Base-by-base conservation (phyloP, 2,797 vertebrate species). In the Delichon dasypus region DNA sequence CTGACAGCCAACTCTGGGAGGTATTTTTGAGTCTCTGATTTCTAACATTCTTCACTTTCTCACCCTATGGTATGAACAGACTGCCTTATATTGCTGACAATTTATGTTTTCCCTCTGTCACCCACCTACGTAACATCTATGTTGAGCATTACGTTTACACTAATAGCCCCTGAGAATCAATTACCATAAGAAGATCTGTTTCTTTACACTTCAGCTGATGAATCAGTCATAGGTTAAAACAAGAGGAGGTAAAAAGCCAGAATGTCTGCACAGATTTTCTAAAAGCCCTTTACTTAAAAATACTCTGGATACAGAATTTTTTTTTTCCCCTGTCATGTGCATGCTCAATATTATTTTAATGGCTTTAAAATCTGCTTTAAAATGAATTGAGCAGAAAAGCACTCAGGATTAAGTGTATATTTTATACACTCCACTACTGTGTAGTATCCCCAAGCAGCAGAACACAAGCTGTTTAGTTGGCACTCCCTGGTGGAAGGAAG, bases 181-280 rank as follows among this genome's bases (percentile, higher is more conserved):
- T 70, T 95, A 94, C 80, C 75, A 96, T 94, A 93, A 95, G 96
- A 79, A 84, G 70, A 91, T 94, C 86, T 84, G 50, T 65, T 90
- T 95, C 91, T 97, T 97, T 97, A 94, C 94, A 96, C 96, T 97
- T 93, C 83, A 61, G 7, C 84, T 93, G 96, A 96, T 95, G 94
- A 97, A 97, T 96, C 97, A 96, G 92, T 95, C 92, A 97, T 88
- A 96, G 87, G 88, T 97, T 96, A 96, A 92, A 85, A 82, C 80
- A 96, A 92, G 93, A 82, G 94, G 81, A 88, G 93, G 86, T 92
- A 94, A 92, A 96, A 96, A 94, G 89, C 94, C 96, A 96, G 96
- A 86, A 93, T 87, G 94, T 90, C 68, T 94, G 73, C 34, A 57
- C 65, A 83, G 48, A 83, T 71, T 96, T 97, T 97, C 94, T 96